Evolutionary conservation across 2,888 invertebrate species (phyloP).

Genomic region (Cephus sareptanus): DNA sequence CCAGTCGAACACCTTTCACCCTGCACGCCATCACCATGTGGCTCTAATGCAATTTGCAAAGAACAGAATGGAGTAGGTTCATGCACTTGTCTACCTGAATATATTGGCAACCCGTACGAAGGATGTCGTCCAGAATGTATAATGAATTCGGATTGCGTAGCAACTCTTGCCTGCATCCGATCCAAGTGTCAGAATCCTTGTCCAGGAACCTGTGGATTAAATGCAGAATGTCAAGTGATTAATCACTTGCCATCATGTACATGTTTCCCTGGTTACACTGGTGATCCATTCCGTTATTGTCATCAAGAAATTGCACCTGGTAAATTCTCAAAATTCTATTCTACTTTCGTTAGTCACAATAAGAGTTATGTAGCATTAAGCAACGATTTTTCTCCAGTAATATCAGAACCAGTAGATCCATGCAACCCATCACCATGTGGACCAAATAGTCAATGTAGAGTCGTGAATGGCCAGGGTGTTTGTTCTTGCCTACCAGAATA

Average conservation of each 20-base stretch:
- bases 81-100: conserved; percentile 62
- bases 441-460: conserved; percentile 84
- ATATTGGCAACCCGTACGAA: conserved; percentile 65
- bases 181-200: conserved; percentile 84
- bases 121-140: conserved; percentile 77
- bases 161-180: conserved; percentile 80
- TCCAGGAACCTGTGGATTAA: conserved; percentile 79
- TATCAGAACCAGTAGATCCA: conserved; percentile 66
- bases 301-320: conserved; percentile 15
- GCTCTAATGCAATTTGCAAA: conserved; percentile 60
- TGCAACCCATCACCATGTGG: conserved; percentile 85
- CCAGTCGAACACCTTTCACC: conserved; percentile 12
- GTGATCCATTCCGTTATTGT: conserved; percentile 79
- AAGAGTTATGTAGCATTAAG: background rate
- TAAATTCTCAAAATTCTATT: background rate
- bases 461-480: conserved; percentile 79
- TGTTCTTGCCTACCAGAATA: conserved; percentile 84
- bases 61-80: conserved; percentile 64
- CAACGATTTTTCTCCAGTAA: conserved; percentile 2
- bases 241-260: conserved; percentile 81
- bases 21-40: conserved; percentile 52
- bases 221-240: conserved; percentile 74
- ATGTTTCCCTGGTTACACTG: conserved; percentile 77
- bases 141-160: conserved; percentile 80
- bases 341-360: background rate